A percentile compares a stretch with the other conserved stretches of the same genome.
These are phyloP conservation scores for Podarcis muralis DNA, from an alignment of 2,113 vertebrate genomes.

Conservation along the genomic window DNA sequence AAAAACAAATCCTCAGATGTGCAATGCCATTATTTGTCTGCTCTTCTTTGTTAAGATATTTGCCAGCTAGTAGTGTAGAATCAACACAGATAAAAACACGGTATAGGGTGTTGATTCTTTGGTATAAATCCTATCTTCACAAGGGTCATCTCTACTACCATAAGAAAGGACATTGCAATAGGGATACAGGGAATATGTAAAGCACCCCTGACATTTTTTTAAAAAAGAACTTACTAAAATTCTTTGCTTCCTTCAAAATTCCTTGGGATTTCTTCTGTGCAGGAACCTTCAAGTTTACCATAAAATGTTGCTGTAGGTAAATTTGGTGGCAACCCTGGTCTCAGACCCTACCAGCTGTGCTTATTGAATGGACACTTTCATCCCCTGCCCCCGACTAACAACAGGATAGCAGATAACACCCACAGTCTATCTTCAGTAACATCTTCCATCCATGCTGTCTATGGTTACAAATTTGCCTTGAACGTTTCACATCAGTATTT, in stretches of 20 bases:
- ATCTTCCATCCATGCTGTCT: not conserved
- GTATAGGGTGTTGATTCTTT: not conserved
- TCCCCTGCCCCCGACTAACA: not conserved
- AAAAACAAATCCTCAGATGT: not conserved
- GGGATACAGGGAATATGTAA: not conserved
- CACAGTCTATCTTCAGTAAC: not conserved
- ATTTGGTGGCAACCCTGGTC: not conserved
- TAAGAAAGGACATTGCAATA: not conserved
- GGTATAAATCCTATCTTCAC: not conserved
- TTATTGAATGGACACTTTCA: not conserved
- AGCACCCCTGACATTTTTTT: not conserved
- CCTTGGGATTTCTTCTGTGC: no score
- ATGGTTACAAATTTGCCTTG: not conserved
- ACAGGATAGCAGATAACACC: not conserved
- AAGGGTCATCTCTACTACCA: not conserved
- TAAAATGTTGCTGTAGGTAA: not conserved
- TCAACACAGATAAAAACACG: not conserved
- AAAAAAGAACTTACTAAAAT: not conserved
- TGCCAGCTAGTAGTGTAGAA: not conserved
- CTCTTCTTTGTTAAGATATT: slow-evolving; percentile 4
- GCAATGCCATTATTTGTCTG: slow-evolving; percentile 6
- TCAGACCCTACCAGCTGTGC: not conserved
- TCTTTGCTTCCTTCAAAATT: not conserved
- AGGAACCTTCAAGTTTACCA: not conserved
- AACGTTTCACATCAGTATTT: not conserved